Base-by-base conservation (phyloP, 2,888 invertebrate genomes). In the Sminthurinus aureus region DNA sequence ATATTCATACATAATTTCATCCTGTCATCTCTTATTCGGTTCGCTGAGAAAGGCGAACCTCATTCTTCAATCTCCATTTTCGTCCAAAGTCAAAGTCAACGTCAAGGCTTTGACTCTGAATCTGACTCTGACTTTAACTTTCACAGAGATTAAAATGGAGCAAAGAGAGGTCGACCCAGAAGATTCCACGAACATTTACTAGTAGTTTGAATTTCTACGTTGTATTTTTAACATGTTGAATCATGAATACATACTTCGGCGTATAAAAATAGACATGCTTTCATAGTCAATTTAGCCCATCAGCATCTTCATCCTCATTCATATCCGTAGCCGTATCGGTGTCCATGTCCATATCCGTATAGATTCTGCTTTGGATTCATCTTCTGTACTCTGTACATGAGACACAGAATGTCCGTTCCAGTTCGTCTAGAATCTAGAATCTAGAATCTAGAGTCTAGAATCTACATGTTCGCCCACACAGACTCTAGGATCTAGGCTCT, bases 241-340 rank as follows among this genome's bases (percentile, higher is more conserved):
- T 38, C 38, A 38, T 38, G 38, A n/a, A n/a, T n/a, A n/a, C n/a
- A n/a, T n/a, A n/a, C n/a, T n/a, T n/a, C n/a, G n/a, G 22, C 76
- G 67, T 50, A 82, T 58, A 69, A 66, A 76, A 77, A 77, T 76
- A 78, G 69, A 76, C 82, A 66, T 69, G 52, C 66, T 77, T 77
- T 82, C 82, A 82, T 82, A 82, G 76, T 77, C 82, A 77, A 82
- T 82, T 82, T 82, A 82, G 67, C 82, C 82, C 76, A 77, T 82
- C 76, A 82, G 71, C 77, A 78, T 82, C 77, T 24, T 52, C 66
- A 64, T 76, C 71, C 77, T 71, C 24, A 18, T 22, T 69, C 6
- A n/a, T 9, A 20, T 58, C 58, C 58, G 22, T 51, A 52, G 71
- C 24, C 38, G 38, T 38, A 38, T 38, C 38, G 3, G 1, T 38